Base-by-base conservation (phyloP, 2,113 vertebrate species). In the Oreochromis spilurus region DNA sequence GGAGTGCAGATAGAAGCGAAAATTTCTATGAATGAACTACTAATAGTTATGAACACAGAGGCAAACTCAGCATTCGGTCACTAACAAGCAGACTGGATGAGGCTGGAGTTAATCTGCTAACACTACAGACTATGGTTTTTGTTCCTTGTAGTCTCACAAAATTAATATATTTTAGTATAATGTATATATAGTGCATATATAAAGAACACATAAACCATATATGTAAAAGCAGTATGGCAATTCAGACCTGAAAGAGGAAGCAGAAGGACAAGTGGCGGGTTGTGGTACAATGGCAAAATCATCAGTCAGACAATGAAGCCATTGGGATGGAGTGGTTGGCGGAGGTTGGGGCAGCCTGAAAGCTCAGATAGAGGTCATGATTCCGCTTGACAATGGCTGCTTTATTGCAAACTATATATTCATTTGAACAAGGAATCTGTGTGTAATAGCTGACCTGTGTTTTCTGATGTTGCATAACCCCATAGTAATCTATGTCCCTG, bases 381-480 rank as follows among this genome's bases (percentile, higher is more conserved):
- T 48, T 75, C 43, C 3, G 1, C 43, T 48, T 19, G 43, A 31
- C 16, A 29, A 12, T 0, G 24, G 1, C 24, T 12, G 24, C 43
- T 31, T 77, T 31, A 50, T 50, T 50, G 16, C 70, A 77, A 7
- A 50, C 29, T 4, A 48, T 50, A 77, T 19, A 50, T 77, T 50
- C 16, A 0, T 31, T 50, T 50, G 70, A 77, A 75, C 16, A 17
- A 31, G 43, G 9, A 75, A 50, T 75, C 16, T 19, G 24, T 77
- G 16, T 50, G 24, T 31, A 50, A 77, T 50, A 77, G 43, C 24
- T 50, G 70, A 19, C 43, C 70, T 19, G 43, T 75, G 9, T 48
- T 75, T 29, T 75, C 70, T 12, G 43, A 8, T 0, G 0, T 29
- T 0, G 24, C 43, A 17, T 11, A 29, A 29, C 1, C 24, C 43